Base-by-base conservation (phyloP, 2,113 vertebrate species). In the Tyto alba region DNA sequence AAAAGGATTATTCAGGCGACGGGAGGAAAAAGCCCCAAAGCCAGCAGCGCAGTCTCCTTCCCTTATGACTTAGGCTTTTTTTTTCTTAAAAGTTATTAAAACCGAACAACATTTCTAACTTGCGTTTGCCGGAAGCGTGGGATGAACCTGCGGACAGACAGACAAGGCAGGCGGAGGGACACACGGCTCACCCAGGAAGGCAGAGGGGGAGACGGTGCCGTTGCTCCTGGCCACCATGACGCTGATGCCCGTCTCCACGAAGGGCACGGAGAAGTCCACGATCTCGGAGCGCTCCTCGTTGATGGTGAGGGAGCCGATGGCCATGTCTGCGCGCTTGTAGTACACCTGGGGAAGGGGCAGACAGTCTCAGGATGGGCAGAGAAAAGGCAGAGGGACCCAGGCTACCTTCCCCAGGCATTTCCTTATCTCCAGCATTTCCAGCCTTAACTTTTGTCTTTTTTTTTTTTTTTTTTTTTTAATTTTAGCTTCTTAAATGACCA, bases 161-260 rank as follows among this genome's bases (percentile, higher is more conserved):
- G 36, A 3, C 8, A n/a, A 38, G 74, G n/a, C 32, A 11, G 72
- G 9, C 1, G 11, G 55, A 36, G 25, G 81, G 62, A 45, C 22
- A 9, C 27, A 6, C 3, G 2, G 13, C 97, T 98, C 90, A 99
- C 99, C 99, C 95, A 99, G 97, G 93, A 99, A 99, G 72, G 99
- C 99, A 0, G 99, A 99, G 1, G 99, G 99, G 10, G 99, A 99
- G 32, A 99, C 99, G 0, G 99, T 99, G 91, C 99, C 99, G 0
- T 99, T 99, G 97, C 99, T 99, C 32, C 99, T 97, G 22, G 99
- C 99, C 84, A 99, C 99, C 99, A 99, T 99, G 91, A 99, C 99
- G 0, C 99, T 99, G 98, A 99, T 99, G 52, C 99, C 99, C 0
- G 99, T 99, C 98, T 99, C 99, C 98, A 99, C 99, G 6, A 99